Base-by-base conservation (phyloP, 2,888 invertebrate genomes). In the Coecobrya sp. region DNA sequence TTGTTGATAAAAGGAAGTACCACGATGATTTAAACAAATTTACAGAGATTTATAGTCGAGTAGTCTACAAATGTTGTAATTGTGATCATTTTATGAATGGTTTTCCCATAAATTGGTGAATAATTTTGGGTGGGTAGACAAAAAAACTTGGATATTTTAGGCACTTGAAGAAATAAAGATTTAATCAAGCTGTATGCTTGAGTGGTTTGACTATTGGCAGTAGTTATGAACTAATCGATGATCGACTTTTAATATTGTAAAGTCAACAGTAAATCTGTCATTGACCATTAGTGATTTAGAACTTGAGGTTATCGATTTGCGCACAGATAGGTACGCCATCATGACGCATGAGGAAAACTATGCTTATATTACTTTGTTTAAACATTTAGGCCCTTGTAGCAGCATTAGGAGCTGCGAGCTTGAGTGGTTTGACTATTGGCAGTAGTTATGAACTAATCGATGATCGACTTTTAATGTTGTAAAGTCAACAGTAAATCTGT, bases 1-100 rank as follows among this genome's bases (percentile, higher is more conserved):
- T 49, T 81, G 52, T 27, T 52, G 52, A 81, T 81, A 81, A 81
- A 36, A 36, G 79, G 79, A 81, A 81, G 79, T 81, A 81, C 16
- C 8, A 59, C 36, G 68, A 13, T 68, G 45, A 49, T 49, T 49
- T 49, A 10, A 10, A 16, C 16, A 49, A 49, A 49, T 49, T 49
- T 49, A 49, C 16, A 49, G 11, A 49, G 49, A 10, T 49, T 49
- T 49, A 49, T 3, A 49, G 49, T 49, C 16, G 49, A 13, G 11
- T 10, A 1, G 27, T 36, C 27, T 16, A 36, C 36, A 45, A 45
- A 8, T 10, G 27, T 65, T 30, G 36, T 36, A 36, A 68, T 68
- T 68, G 16, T 68, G 68, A 5, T 30, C 30, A 68, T 30, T 68
- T 68, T 16, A 8, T 36, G 3, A 19, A 25, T 70, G 5, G n/a